These are phyloP conservation scores for Caenorhabditis doughertyi DNA, from an alignment of 2,888 invertebrate genomes.

Conservation along the genomic window DNA sequence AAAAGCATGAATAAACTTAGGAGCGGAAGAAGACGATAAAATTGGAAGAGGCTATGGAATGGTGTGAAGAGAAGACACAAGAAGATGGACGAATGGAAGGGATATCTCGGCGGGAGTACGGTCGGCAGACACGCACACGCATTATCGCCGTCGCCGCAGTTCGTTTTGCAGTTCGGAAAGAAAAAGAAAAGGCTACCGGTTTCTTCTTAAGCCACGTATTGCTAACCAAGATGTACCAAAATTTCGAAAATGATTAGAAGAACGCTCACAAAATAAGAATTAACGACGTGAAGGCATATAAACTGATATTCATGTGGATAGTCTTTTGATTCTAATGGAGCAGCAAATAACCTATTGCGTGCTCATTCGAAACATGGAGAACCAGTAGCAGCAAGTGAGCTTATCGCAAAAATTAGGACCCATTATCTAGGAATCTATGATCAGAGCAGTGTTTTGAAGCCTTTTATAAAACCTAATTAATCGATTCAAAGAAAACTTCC, in stretches of 20 bases:
- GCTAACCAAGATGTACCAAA: slow-evolving; percentile 32
- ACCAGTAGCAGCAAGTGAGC: too few relatives aligned
- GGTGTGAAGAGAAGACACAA: slow-evolving; percentile 47
- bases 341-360: too few relatives aligned
- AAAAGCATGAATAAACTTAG: slow-evolving; percentile 15
- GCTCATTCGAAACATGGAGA: too few relatives aligned
- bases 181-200: slow-evolving; percentile 51
- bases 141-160: slow-evolving; percentile 59
- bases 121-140: slow-evolving; percentile 50
- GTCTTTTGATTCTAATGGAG: too few relatives aligned
- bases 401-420: too few relatives aligned
- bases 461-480: too few relatives aligned
- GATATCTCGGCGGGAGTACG: slow-evolving; percentile 48
- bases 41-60: slow-evolving; percentile 13
- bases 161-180: slow-evolving; percentile 63
- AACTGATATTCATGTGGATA: too few relatives aligned
- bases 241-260: slow-evolving; percentile 29
- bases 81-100: slow-evolving; percentile 31
- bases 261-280: background rate
- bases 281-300: too few relatives aligned
- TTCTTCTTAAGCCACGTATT: slow-evolving; percentile 66
- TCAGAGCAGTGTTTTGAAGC: too few relatives aligned
- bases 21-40: slow-evolving; percentile 26
- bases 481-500: too few relatives aligned
- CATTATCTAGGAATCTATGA: too few relatives aligned